phyloP scores from a whole-genome alignment of 2,797 vertebrate genomes.

The Clarias fuscus region DNA sequence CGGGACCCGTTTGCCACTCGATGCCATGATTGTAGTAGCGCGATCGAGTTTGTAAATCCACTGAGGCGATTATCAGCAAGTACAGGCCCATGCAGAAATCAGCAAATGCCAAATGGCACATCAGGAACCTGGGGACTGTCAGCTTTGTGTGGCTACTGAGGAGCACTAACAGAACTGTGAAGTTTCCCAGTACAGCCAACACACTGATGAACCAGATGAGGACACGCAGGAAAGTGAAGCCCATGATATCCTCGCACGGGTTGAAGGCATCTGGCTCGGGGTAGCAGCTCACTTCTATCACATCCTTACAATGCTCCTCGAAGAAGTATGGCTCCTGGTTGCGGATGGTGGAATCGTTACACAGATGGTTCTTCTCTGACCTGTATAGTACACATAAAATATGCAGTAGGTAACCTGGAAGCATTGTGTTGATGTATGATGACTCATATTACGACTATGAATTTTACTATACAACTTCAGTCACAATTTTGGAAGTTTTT shows the following conservation, averaged over 20 bases:
- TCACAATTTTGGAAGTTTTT: background rate
- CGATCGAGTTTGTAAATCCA: slow-evolving; percentile 85
- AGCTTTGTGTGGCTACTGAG: slow-evolving; percentile 86
- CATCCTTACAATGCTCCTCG: slow-evolving; percentile 76
- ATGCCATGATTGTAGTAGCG: slow-evolving; percentile 93
- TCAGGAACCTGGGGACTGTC: slow-evolving; percentile 93
- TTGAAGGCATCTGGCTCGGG: slow-evolving; percentile 88
- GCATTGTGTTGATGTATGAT: background rate
- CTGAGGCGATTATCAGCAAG: slow-evolving; percentile 86
- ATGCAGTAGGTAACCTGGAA: background rate
- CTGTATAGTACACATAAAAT: slow-evolving; percentile 64
- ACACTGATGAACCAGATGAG: slow-evolving; percentile 93
- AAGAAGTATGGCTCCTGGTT: slow-evolving; percentile 64
- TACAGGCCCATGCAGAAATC: slow-evolving; percentile 97
- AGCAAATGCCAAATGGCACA: slow-evolving; percentile 96
- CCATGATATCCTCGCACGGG: slow-evolving; percentile 97
- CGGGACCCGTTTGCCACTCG: slow-evolving; percentile 89
- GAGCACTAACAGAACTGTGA: slow-evolving; percentile 82
- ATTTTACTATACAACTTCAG: background rate
- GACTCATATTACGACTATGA: background rate
- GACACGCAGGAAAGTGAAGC: slow-evolving; percentile 75
- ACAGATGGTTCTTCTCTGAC: slow-evolving; percentile 72
- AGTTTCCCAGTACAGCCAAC: slow-evolving; percentile 87
- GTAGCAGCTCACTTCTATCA: slow-evolving; percentile 78
- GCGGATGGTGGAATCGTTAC: slow-evolving; percentile 66